Evolutionary conservation across 2,113 vertebrate species (phyloP).

Genomic region (Anhinga rufa): DNA sequence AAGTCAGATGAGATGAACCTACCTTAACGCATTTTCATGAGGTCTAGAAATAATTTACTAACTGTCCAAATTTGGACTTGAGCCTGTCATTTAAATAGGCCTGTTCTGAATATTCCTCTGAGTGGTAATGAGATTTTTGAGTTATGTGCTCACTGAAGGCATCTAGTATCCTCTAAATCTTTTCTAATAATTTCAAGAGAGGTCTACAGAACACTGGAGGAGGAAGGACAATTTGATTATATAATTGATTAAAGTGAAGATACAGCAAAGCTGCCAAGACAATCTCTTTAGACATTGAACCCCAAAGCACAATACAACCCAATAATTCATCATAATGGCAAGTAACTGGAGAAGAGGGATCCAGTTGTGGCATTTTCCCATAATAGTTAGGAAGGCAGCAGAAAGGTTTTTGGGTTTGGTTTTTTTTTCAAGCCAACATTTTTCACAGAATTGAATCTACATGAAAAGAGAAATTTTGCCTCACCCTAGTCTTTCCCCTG

Average conservation of each 20-base stretch:
- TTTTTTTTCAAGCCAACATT: neutral
- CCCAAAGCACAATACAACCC: neutral
- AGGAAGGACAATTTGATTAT: neutral
- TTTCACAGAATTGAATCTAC: neutral
- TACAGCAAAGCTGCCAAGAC: slow-evolving; percentile 9
- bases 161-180: slow-evolving; percentile 12
- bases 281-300: neutral
- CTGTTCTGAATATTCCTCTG: neutral
- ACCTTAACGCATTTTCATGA: neutral
- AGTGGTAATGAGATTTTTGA: slow-evolving; percentile 12
- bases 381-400: neutral
- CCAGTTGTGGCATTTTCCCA: neutral
- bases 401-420: neutral
- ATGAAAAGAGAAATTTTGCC: neutral
- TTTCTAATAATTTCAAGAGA: slow-evolving; percentile 27
- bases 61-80: neutral
- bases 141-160: neutral
- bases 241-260: slow-evolving; percentile 22
- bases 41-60: neutral
- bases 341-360: neutral
- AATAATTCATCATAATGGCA: neutral
- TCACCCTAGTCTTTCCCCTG: neutral
- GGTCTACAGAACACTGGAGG: neutral
- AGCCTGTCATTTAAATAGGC: neutral
- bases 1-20: neutral